A percentile compares a stretch with the other conserved stretches of the same genome.
Evolutionary conservation across 2,888 invertebrate species (phyloP).

Genomic region (Bugulina stolonifera): DNA sequence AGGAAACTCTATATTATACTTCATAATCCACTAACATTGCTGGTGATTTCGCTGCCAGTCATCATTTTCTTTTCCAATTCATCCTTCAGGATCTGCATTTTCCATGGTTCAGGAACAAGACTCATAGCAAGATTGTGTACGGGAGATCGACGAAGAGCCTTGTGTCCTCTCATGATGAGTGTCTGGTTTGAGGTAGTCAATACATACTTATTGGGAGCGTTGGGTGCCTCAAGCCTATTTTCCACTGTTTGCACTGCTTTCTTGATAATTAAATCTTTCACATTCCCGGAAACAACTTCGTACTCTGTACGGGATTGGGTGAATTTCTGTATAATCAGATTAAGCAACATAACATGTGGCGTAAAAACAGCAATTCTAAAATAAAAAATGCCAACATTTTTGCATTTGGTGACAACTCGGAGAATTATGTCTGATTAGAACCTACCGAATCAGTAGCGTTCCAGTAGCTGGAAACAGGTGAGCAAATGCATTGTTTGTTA

Average conservation of each 20-base stretch:
- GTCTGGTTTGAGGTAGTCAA: constrained; percentile 4
- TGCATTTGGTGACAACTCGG: too few species aligned
- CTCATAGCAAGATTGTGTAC: background rate
- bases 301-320: background rate
- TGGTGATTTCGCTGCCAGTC: background rate
- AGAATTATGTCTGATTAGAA: too few species aligned
- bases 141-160: too few species aligned
- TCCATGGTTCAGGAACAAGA: background rate
- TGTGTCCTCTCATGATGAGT: background rate
- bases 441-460: background rate
- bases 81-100: background rate
- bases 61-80: background rate
- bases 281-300: background rate
- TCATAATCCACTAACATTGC: background rate
- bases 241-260: background rate
- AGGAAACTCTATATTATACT: too few species aligned
- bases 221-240: background rate
- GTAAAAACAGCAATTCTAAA: too few species aligned
- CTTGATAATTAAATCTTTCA: constrained; percentile 5
- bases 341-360: too few species aligned
- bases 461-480: background rate
- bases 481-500: background rate
- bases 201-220: background rate
- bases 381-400: too few species aligned
- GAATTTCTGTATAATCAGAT: too few species aligned